Base-by-base conservation (phyloP, 2,797 vertebrate genomes). In the Paramormyrops hopkinsi region DNA sequence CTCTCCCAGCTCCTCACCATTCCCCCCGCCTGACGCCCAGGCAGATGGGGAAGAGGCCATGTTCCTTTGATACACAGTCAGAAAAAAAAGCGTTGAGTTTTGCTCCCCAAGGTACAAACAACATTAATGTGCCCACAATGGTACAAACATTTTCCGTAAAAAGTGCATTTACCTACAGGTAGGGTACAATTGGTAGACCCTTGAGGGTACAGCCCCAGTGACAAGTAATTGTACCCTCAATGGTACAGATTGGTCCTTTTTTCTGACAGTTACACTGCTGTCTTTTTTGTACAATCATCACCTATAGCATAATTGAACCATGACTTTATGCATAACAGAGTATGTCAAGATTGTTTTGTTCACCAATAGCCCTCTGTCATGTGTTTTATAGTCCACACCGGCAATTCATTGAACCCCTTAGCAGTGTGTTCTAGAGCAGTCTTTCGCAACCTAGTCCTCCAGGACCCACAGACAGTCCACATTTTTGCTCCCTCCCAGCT, bases 41-140 rank as follows among this genome's bases (percentile, higher is more conserved):
- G 56, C 51, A 54, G 25, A 84, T 59, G 84, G 69, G 62, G 50
- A 22, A 86, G 89, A 86, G 4, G 76, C 50, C 62, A 62, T 56
- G 54, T 54, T 46, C 54, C 50, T 51, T 86, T 50, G 11, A 50
- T 12, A 84, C 22, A 54, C 84, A 33, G 22, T 86, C 4, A 17
- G 65, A 73, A 17, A 69, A 62, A 62, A n/a, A 37, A 73, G 29
- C 12, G 4, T 37, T 5, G 29, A 14, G 65, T 33, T 73, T 73
- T 73, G 65, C 29, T 69, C 25, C 65, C 65, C 65, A 37, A 6
- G 65, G 12, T 73, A 73, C 12, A 37, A 73, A 73, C 65, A 37
- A 73, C 29, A 73, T 73, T 33, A 73, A 37, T 73, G 65, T 73
- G 4, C 29, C 29, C 65, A 5, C 4, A 73, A 37, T 12, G 65